phyloP scores from a whole-genome alignment of 2,888 invertebrate genomes.

The Dryomyza anilis region DNA sequence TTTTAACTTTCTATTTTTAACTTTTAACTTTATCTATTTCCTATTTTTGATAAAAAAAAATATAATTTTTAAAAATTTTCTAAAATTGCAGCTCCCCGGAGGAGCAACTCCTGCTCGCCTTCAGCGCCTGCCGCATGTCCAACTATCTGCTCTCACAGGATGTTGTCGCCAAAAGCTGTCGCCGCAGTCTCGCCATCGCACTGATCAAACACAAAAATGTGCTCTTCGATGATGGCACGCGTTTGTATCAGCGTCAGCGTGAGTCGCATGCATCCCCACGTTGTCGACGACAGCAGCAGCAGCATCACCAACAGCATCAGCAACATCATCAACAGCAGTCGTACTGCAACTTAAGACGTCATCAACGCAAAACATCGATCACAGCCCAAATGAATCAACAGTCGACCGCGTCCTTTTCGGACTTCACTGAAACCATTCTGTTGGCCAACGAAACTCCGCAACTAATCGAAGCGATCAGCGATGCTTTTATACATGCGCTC shows the following conservation, averaged over 20 bases:
- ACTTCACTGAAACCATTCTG: slow-evolving; percentile 56
- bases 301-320: slow-evolving; percentile 27
- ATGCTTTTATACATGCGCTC: slow-evolving; percentile 56
- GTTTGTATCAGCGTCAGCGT: slow-evolving; percentile 43
- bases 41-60: no score
- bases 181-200: slow-evolving; percentile 50
- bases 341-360: slow-evolving; percentile 24
- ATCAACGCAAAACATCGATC: background rate
- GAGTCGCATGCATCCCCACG: background rate
- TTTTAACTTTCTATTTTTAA: no score
- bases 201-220: slow-evolving; percentile 56
- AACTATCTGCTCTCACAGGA: slow-evolving; percentile 55
- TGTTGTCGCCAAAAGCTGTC: slow-evolving; percentile 45
- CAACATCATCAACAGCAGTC: background rate
- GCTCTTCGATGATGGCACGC: slow-evolving; percentile 55
- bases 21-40: no score
- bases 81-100: slow-evolving; percentile 44
- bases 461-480: slow-evolving; percentile 56
- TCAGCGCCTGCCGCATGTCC: slow-evolving; percentile 56
- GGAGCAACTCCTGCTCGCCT: slow-evolving; percentile 52
- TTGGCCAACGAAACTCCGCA: slow-evolving; percentile 50
- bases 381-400: slow-evolving; percentile 2
- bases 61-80: background rate
- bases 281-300: background rate
- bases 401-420: slow-evolving; percentile 54